phyloP scores from a whole-genome alignment of 2,797 vertebrate species.

The Pseudopleuronectes americanus region DNA sequence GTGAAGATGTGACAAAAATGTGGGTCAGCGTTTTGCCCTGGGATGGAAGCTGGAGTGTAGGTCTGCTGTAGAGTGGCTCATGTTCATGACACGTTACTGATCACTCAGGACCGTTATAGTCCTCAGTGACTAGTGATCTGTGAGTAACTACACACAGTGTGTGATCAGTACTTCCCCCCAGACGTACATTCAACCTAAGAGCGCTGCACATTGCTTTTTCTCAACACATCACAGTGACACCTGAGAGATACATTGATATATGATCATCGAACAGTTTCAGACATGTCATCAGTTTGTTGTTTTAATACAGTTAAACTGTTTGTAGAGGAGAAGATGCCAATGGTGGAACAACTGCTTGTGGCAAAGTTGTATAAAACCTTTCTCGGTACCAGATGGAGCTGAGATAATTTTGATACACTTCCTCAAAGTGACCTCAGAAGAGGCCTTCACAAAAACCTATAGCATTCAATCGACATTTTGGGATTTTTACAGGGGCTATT shows the following conservation, averaged over 20 bases:
- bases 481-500: not conserved
- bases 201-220: not conserved
- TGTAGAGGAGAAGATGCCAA: too few species aligned
- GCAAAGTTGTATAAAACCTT: not conserved
- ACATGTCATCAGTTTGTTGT: not conserved
- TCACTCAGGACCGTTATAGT: constrained; percentile 8
- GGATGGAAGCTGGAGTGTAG: constrained; percentile 55
- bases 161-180: constrained; percentile 8
- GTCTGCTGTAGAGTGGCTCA: constrained; percentile 39
- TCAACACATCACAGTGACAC: not conserved
- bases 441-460: not conserved
- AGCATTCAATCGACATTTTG: not conserved
- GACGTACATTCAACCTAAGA: not conserved
- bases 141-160: not conserved
- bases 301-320: too few species aligned
- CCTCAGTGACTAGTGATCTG: constrained; percentile 1
- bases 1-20: constrained; percentile 40
- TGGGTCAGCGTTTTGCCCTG: constrained; percentile 68
- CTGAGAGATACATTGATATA: not conserved
- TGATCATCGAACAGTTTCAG: not conserved
- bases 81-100: constrained; percentile 33
- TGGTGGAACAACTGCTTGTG: too few species aligned
- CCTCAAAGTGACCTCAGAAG: not conserved
- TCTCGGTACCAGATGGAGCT: not conserved
- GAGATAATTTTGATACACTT: too few species aligned